Evolutionary conservation across 2,113 vertebrate genomes (phyloP).

Genomic region (Silurus asotus): DNA sequence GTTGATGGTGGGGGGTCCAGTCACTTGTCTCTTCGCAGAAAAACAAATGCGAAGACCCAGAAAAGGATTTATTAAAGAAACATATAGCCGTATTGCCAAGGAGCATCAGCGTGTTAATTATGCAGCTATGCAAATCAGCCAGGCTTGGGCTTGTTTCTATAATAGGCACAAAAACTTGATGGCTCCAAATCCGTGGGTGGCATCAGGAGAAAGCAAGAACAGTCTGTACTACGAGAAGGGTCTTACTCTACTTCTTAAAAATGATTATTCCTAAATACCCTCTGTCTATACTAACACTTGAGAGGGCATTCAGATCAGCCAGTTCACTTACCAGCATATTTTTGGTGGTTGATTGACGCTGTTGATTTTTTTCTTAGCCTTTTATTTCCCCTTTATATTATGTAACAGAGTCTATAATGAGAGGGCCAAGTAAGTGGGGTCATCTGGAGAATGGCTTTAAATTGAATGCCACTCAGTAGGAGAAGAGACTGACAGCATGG

Average conservation of each 20-base stretch:
- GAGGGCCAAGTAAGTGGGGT: background rate
- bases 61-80: slow-evolving; percentile 4
- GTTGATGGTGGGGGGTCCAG: background rate
- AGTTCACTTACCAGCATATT: background rate
- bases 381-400: too few relatives aligned
- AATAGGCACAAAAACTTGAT: slow-evolving; percentile 32
- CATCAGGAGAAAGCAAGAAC: background rate
- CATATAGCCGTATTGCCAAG: background rate
- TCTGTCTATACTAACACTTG: background rate
- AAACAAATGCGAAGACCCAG: background rate
- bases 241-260: slow-evolving; percentile 11
- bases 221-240: slow-evolving; percentile 24
- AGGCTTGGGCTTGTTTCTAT: slow-evolving; percentile 32
- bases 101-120: slow-evolving; percentile 49
- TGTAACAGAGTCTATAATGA: background rate
- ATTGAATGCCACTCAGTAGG: background rate
- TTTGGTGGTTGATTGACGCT: background rate
- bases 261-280: background rate
- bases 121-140: slow-evolving; percentile 49
- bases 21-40: background rate
- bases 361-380: background rate
- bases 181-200: slow-evolving; percentile 31
- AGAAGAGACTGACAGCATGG: background rate
- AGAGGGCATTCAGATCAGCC: background rate
- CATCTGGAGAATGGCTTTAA: background rate